Percentiles rank a stretch among this genome's conserved stretches.
Evolutionary conservation across 2,888 invertebrate genomes (phyloP).

Genomic region (Heteropelma amictum): DNA sequence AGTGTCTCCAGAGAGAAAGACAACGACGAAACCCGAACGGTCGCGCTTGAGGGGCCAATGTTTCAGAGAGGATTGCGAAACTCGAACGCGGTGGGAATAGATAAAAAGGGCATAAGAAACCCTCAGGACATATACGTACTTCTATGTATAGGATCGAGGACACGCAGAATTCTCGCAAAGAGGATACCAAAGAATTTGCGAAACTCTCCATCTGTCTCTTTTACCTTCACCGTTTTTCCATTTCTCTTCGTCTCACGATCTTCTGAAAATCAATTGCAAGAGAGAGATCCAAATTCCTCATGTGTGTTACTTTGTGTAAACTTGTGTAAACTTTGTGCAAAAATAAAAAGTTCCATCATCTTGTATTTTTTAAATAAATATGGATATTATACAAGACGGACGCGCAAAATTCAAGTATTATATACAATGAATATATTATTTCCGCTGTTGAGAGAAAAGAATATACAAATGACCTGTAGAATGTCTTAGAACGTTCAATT

Average conservation of each 20-base stretch:
- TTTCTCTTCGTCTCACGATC: background rate
- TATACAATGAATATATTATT: too few relatives aligned
- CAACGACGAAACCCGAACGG: conserved; percentile 45
- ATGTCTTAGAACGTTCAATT: too few relatives aligned
- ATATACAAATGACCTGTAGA: too few relatives aligned
- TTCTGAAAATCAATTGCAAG: too few relatives aligned
- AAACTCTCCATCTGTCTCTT: conserved; percentile 37
- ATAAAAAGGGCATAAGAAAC: conserved; percentile 60
- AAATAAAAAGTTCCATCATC: too few relatives aligned
- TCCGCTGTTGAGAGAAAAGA: too few relatives aligned
- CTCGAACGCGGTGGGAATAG: conserved; percentile 68
- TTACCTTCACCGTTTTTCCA: conserved; percentile 28
- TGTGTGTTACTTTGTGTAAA: too few relatives aligned
- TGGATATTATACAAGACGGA: too few relatives aligned
- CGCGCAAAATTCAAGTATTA: too few relatives aligned
- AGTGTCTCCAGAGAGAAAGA: background rate
- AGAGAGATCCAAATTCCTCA: too few relatives aligned
- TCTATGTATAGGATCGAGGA: conserved; percentile 16
- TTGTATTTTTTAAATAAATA: too few relatives aligned
- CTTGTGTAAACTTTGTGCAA: too few relatives aligned
- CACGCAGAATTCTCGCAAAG: conserved; percentile 36
- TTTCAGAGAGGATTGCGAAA: conserved; percentile 69
- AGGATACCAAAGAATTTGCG: conserved; percentile 36
- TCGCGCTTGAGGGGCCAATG: conserved; percentile 49
- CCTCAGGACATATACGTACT: background rate